Base-by-base conservation (phyloP, 2,888 invertebrate species). In the Amitus sp. region DNA sequence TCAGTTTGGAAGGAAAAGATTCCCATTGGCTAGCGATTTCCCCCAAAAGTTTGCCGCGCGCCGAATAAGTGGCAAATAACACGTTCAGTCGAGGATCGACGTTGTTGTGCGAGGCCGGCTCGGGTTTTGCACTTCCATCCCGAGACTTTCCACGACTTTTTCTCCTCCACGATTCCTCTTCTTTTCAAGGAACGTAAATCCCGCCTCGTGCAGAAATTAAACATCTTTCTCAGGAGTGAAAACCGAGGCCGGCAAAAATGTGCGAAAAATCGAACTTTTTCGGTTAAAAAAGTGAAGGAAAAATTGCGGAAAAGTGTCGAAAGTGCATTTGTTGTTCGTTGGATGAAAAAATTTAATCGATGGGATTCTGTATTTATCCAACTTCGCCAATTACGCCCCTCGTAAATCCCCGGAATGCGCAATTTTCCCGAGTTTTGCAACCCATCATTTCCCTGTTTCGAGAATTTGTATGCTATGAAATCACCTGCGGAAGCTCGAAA, bases 11-110 rank as follows among this genome's bases (percentile, higher is more conserved):
- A 55, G 46, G 47, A 61, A 56, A 42, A 61, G 53, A 20, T 47
- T 46, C 65, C 54, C 51, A 68, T 66, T 70, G 67, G 69, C 47
- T 53, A 50, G 30, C 45, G 59, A 43, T 49, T 67, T 66, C 67
- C 68, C 66, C 63, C 65, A 61, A 45, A 66, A 72, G 72, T 70
- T 72, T 71, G 67, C 69, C 64, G 67, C 66, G 52, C 66, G 61
- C 64, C 57, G 55, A 49, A 10, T 45, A 42, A 54, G 62, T 56
- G 62, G 60, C 60, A 62, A 53, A 57, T 56, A 57, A 55, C 34
- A 33, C 43, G 45, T 49, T 62, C 62, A 62, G 62, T 62, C 47
- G 62, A 53, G 54, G 50, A 39, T 53, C 53, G 50, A 50, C 59
- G 50, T 42, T 39, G 52, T 42, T 37, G 40, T 51, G 54, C 51